phyloP scores from a whole-genome alignment of 2,797 vertebrate genomes.

The Poeciliopsis turneri region DNA sequence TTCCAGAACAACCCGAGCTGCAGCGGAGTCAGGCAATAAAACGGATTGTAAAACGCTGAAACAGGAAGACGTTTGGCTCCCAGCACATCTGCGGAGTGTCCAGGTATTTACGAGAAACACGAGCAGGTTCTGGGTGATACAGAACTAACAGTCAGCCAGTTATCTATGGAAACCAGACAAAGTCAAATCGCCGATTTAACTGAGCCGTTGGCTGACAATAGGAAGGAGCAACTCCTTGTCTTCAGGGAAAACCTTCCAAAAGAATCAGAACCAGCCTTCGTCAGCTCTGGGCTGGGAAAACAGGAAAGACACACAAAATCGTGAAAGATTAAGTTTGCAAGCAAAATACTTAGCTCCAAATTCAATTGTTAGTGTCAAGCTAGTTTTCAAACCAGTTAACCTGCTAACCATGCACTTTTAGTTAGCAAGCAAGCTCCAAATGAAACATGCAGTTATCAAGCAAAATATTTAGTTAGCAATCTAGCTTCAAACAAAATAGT shows the following conservation, averaged over 20 bases:
- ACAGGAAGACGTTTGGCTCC: constrained; percentile 45
- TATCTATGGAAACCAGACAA: not conserved
- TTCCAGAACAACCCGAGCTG: constrained; percentile 26
- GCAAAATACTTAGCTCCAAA: not conserved
- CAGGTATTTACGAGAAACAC: constrained; percentile 33
- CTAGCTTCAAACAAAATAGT: too few relatives aligned
- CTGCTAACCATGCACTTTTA: too few relatives aligned
- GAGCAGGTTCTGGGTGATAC: not conserved
- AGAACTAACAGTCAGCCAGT: not conserved
- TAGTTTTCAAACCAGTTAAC: too few relatives aligned
- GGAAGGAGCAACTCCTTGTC: not conserved
- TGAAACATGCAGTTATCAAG: too few relatives aligned
- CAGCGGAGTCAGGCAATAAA: constrained; percentile 35
- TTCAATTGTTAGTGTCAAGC: too few relatives aligned
- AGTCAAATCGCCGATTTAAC: not conserved
- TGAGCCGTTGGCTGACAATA: not conserved
- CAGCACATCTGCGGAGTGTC: constrained; percentile 16
- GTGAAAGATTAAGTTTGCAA: not conserved
- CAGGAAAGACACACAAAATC: not conserved
- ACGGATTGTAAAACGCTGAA: constrained; percentile 28
- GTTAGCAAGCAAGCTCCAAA: too few relatives aligned
- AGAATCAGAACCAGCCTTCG: not conserved
- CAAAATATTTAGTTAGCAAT: too few relatives aligned
- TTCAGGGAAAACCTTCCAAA: not conserved
- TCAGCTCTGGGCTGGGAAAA: not conserved